phyloP scores from a whole-genome alignment of 2,888 invertebrate genomes.

The Thereva nobilitata region DNA sequence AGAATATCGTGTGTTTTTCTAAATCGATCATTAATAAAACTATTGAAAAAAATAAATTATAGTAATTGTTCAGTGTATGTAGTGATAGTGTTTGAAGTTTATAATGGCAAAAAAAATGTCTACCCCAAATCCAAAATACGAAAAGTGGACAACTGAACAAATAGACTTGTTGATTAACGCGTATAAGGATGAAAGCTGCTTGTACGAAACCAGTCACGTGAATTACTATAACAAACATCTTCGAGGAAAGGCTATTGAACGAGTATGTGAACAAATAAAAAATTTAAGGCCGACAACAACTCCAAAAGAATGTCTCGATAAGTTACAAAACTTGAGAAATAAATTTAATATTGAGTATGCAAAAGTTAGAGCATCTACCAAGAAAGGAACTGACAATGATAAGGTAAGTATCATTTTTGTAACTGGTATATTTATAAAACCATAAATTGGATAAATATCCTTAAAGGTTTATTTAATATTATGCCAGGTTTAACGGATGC shows the following conservation, averaged over 20 bases:
- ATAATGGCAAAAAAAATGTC: too few species aligned
- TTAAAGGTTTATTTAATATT: background rate
- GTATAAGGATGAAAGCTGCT: background rate
- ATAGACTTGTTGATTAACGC: background rate
- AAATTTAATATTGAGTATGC: constrained; percentile 2
- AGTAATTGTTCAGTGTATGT: too few species aligned
- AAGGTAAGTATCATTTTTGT: background rate
- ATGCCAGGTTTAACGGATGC: background rate
- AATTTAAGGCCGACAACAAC: constrained; percentile 12
- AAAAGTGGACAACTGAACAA: background rate
- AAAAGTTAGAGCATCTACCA: background rate
- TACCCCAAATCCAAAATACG: background rate
- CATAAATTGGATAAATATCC: background rate
- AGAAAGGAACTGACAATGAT: background rate
- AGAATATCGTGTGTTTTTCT: too few species aligned
- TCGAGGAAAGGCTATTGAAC: background rate
- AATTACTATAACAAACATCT: constrained; percentile 1
- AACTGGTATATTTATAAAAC: background rate
- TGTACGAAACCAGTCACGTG: background rate
- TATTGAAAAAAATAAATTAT: too few species aligned
- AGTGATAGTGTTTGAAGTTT: too few species aligned
- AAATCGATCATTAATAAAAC: too few species aligned
- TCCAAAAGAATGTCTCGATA: background rate
- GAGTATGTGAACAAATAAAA: background rate
- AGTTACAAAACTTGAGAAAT: constrained; percentile 1